Conservation (phyloP, 2,797 vertebrate genomes). For the Eospalax fontanierii region DNA sequence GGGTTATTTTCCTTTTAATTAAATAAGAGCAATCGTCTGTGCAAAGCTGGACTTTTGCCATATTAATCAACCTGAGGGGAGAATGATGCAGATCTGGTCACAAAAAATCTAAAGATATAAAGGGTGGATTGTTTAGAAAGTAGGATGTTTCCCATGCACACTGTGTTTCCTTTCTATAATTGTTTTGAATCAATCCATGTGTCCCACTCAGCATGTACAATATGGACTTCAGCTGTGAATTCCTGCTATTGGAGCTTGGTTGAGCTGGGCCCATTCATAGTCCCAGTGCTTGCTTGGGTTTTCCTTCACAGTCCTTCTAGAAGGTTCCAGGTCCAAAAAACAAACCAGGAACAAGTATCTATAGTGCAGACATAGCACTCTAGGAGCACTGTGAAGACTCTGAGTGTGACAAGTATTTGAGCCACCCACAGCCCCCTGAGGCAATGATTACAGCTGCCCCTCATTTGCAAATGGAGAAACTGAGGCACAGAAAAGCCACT, state of each 20-base stretch:
- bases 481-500: neutral
- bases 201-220: accelerated
- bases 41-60: conserved; percentile 32
- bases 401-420: accelerated
- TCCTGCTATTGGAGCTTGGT: accelerated
- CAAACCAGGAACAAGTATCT: accelerated
- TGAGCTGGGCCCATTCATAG: accelerated
- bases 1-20: conserved; percentile 69
- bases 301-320: accelerated
- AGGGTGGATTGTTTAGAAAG: neutral
- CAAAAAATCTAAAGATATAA: neutral
- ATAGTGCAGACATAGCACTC: accelerated
- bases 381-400: accelerated
- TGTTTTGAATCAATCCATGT: accelerated
- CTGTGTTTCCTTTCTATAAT: neutral
- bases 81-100: conserved; percentile 21
- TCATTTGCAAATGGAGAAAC: neutral
- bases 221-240: no score
- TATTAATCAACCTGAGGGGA: neutral
- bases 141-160: accelerated
- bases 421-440: accelerated
- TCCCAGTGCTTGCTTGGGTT: accelerated
- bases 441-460: accelerated
- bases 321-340: accelerated
- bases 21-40: conserved; percentile 59